Evolutionary conservation across 1,140 invertebrate genomes (phyloP), one percentile per base, ranked within the genome.

Genomic region (Elysia chlorotica): DNA sequence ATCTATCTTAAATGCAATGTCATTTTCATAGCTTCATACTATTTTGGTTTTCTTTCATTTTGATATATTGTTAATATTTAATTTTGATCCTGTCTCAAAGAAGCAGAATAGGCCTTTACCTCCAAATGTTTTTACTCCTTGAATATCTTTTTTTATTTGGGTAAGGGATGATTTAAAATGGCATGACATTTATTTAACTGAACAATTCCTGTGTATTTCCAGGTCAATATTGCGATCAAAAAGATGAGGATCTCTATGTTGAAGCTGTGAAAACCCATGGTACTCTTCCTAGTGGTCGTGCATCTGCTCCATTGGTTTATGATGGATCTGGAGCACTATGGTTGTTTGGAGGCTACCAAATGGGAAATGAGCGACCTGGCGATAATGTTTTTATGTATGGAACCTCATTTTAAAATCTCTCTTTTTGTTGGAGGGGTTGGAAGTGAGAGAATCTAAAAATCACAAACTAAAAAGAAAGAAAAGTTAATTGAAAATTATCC

Each of bases 331-430:
- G 28, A 1, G 25, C 17, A 31, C 30, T 71, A 21, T 71, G 56
- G 56, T 28, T 71, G 19, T 28, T 71, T 0, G 77, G 48, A 53
- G 61, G 70, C 2, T 63, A 38, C 69, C 25, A 70, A 30, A 61
- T 66, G 41, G 37, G 31, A 37, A 36, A 72, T 38, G 57, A 54
- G 25, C 67, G 59, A 38, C 14, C 71, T 14, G 68, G 63, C 36
- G 54, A 76, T n/a, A 76, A 74, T 36, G 35, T 82, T 28, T 66
- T 63, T n/a, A 68, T 21, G 76, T 77, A 72, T 61, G 56, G 30
- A 25, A 21, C 33, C 38, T 53, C 37, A 66, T 17, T 66, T 5
- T 25, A 23, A 4, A 66, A 19, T 28, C 10, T 37, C 23, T 66
- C 3, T 66, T 30, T 66, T 10, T 41, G 4, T 41, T 25, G 61